Percentiles rank a stretch among this genome's conserved stretches.
Evolutionary conservation across 2,888 invertebrate species (phyloP).

Genomic region (Omphaloscelis lunosa): DNA sequence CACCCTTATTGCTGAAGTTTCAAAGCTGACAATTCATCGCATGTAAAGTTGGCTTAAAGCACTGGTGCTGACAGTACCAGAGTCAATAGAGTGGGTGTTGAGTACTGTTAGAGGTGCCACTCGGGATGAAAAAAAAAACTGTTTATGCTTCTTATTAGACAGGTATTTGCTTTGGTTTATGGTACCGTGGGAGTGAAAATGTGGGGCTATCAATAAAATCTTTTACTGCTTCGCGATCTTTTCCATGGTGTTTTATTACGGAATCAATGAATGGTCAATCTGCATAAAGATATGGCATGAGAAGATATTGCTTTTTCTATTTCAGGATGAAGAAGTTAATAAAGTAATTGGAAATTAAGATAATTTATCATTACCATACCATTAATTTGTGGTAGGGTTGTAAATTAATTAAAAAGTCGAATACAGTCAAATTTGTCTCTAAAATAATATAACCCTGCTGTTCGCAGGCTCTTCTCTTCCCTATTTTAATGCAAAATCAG

Average conservation of each 20-base stretch:
- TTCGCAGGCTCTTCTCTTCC: not conserved
- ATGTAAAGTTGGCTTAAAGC: constrained; percentile 5
- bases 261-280: constrained; percentile 22
- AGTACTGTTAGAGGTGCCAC: constrained; percentile 79
- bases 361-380: not conserved
- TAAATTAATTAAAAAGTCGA: not conserved
- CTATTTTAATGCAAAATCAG: not conserved
- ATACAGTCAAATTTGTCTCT: not conserved
- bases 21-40: constrained; percentile 50
- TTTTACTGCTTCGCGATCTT: constrained; percentile 52
- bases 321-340: not conserved
- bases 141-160: constrained; percentile 78
- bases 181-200: constrained; percentile 72
- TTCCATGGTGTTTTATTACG: constrained; percentile 47
- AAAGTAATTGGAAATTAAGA: not conserved
- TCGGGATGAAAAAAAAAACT: constrained; percentile 72
- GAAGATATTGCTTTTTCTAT: not conserved
- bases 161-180: constrained; percentile 76
- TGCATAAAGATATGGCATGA: not conserved
- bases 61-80: constrained; percentile 62
- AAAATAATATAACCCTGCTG: not conserved
- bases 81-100: constrained; percentile 78
- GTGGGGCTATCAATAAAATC: constrained; percentile 60
- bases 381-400: too few species aligned
- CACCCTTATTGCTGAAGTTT: constrained; percentile 34